These are phyloP conservation scores for Bombus fervidus DNA, from an alignment of 1,140 invertebrate species.

Conservation along the genomic window DNA sequence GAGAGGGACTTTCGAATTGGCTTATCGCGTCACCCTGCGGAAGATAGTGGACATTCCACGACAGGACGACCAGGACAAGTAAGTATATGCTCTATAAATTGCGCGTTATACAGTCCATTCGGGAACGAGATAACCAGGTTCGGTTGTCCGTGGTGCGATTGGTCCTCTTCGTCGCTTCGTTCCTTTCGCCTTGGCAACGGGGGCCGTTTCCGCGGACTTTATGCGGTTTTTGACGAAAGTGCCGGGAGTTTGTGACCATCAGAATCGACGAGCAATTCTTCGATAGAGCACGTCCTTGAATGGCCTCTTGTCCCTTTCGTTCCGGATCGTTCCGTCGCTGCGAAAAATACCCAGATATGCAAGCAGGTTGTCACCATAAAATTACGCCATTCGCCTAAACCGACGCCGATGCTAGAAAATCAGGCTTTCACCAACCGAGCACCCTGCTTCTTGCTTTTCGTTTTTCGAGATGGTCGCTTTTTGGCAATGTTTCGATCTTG, in stretches of 20 bases:
- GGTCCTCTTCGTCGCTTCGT: conserved; percentile 32
- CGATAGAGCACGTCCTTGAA: conserved; percentile 11
- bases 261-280: conserved; percentile 16
- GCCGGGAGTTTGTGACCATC: conserved; percentile 59
- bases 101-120: conserved; percentile 71
- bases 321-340: background rate
- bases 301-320: conserved; percentile 4
- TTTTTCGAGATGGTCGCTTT: background rate
- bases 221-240: conserved; percentile 74
- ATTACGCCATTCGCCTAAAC: conserved; percentile 9
- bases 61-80: conserved; percentile 9
- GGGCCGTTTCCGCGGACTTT: conserved; percentile 68
- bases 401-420: background rate
- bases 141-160: background rate
- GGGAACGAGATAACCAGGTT: conserved; percentile 63
- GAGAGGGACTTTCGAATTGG: conserved; percentile 37
- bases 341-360: conserved; percentile 31
- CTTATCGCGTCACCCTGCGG: conserved; percentile 52
- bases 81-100: conserved; percentile 68
- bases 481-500: no score
- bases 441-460: background rate
- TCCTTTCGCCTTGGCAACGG: conserved; percentile 40
- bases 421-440: background rate
- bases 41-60: conserved; percentile 30
- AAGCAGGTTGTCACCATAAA: conserved; percentile 6